These are phyloP conservation scores for Ophiodon elongatus DNA, from an alignment of 2,113 vertebrate genomes.

Conservation along the genomic window DNA sequence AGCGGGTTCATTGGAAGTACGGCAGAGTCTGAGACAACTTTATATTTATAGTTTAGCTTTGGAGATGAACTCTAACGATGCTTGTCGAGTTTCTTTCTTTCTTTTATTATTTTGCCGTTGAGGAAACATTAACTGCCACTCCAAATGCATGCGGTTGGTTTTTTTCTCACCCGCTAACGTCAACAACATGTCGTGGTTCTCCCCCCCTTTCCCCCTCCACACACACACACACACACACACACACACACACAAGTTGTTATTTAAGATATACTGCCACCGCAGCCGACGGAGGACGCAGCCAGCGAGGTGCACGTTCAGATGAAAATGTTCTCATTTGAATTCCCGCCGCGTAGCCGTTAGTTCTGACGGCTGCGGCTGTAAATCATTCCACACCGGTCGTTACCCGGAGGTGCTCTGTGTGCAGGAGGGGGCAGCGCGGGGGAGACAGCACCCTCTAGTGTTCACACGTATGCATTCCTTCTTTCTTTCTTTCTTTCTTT, in stretches of 20 bases:
- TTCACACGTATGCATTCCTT: background rate
- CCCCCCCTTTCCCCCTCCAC: too few relatives aligned
- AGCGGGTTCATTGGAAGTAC: conserved; percentile 6
- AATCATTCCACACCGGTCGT: conserved; percentile 25
- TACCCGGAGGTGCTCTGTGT: background rate
- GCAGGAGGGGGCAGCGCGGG: background rate
- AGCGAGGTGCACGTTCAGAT: conserved; percentile 21
- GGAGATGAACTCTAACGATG: background rate
- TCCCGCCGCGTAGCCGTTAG: background rate
- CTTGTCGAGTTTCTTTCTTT: background rate
- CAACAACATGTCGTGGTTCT: background rate
- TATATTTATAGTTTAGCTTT: conserved; percentile 38
- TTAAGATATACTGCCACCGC: conserved; percentile 14
- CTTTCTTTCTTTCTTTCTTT: conserved; percentile 28
- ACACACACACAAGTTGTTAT: background rate
- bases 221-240: too few relatives aligned
- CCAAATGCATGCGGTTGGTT: background rate
- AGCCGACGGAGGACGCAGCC: background rate
- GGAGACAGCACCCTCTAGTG: conserved; percentile 63
- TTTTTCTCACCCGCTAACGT: background rate
- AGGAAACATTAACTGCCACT: background rate
- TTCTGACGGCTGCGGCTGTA: conserved; percentile 21
- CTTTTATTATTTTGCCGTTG: conserved; percentile 13
- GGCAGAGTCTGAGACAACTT: conserved; percentile 1
- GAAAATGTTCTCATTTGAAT: conserved; percentile 28